Base-by-base conservation (phyloP, 2,888 invertebrate species). In the Cryptus armator region DNA sequence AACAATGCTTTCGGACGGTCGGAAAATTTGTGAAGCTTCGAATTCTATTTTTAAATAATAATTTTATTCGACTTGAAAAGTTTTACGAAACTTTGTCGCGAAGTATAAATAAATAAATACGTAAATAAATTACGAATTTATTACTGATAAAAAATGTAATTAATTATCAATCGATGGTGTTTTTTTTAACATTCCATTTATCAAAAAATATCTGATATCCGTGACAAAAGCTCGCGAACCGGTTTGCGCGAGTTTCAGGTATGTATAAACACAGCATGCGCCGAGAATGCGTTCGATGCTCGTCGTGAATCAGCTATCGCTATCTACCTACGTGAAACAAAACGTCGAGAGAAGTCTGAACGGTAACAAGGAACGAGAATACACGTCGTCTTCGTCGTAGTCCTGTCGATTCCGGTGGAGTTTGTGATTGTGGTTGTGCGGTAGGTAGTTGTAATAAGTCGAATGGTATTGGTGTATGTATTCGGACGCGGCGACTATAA, bases 271-370 rank as follows among this genome's bases (percentile, higher is more conserved):
- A 24, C 53, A 48, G 37, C 24, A 29, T 66, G 74, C 32, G 62
- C 37, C 48, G 78, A 51, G 74, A 83, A 79, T 62, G 72, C 83
- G 83, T 83, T 75, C 70, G 78, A 62, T 70, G 62, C 62, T 79
- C 29, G 78, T 70, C 74, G 83, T 74, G 83, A 75, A 79, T 79
- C 68, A 74, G 79, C 74, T 74, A 83, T 83, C 77, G 72, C 51
- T 74, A 74, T 72, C 71, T 68, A 46, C 83, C 83, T 74, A 74
- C 78, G 79, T 75, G 68, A 68, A 79, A 64, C 68, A 75, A 83
- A 83, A 72, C 83, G 64, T 71, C 53, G 59, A 43, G 56, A 64
- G 70, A 66, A 48, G 56, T 53, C 44, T 67, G 67, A 67, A 67
- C 32, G 29, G 24, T 24, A 24, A 24, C 24, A 24, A 59, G 62